Evolutionary conservation across 1,140 invertebrate species (phyloP).

Genomic region (Neodiprion pinetum): DNA sequence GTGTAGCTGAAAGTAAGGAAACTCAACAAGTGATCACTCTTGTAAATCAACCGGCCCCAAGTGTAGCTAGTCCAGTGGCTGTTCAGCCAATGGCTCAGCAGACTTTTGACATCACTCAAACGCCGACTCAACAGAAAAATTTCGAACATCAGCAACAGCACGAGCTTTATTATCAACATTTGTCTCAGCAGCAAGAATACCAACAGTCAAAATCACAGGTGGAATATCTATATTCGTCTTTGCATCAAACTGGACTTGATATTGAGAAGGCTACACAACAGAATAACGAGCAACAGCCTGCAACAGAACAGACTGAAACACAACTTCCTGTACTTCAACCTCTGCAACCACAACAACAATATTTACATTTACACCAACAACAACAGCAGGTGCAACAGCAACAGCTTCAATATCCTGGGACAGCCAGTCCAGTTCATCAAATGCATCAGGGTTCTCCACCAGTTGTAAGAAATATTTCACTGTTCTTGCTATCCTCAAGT

Average conservation of each 20-base stretch:
- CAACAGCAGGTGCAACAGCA: not conserved
- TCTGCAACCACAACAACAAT: not conserved
- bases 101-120: conserved; percentile 28
- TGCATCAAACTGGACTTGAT: not conserved
- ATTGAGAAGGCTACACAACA: not conserved
- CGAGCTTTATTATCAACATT: not conserved
- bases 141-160: conserved; percentile 9
- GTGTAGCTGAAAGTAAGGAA: conserved; percentile 35
- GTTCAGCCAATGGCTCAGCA: conserved; percentile 40
- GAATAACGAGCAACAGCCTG: not conserved
- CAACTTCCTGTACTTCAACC: not conserved
- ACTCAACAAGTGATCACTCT: conserved; percentile 46
- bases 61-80: conserved; percentile 46
- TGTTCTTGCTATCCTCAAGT: no score
- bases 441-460: not conserved
- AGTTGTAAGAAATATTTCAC: not conserved
- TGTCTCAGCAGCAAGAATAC: not conserved
- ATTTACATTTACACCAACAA: not conserved
- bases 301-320: not conserved
- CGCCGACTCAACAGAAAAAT: conserved; percentile 18
- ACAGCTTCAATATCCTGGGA: not conserved
- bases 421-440: conserved; percentile 7
- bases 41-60: conserved; percentile 43
- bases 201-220: conserved; percentile 29
- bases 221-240: conserved; percentile 26